Evolutionary conservation across 1,140 invertebrate genomes (phyloP).

Genomic region (Lordiphosa clarofinis): DNA sequence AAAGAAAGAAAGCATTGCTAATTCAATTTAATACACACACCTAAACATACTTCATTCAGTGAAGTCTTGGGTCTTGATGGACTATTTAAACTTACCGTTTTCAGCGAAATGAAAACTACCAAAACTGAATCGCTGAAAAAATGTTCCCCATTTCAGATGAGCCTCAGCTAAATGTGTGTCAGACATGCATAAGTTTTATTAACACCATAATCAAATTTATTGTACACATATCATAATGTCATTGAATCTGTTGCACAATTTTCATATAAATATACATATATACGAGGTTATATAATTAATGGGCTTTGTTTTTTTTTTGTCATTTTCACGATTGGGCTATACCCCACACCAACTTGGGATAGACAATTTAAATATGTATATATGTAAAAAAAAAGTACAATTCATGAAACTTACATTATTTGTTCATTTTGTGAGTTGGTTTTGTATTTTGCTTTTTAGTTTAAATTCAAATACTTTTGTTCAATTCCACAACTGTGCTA

Average conservation of each 20-base stretch:
- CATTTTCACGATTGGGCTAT: conserved; percentile 32
- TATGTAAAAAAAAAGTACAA: conserved; percentile 21
- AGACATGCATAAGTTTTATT: conserved; percentile 43
- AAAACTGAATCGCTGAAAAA: no score
- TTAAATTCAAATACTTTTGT: conserved; percentile 57
- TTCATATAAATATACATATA: no score
- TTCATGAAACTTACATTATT: conserved; percentile 22
- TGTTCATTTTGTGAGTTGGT: conserved; percentile 12
- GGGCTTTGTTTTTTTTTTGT: conserved; percentile 2
- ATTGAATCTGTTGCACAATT: no score
- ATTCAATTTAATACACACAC: no score
- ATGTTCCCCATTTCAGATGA: no score
- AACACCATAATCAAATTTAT: conserved; percentile 63
- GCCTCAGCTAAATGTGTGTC: no score
- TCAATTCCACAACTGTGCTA: conserved; percentile 76
- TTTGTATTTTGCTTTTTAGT: conserved; percentile 10
- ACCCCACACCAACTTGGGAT: conserved; percentile 24
- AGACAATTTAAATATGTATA: conserved; percentile 5
- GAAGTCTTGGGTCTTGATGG: no score
- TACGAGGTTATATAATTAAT: neutral
- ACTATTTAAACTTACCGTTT: no score
- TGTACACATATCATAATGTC: conserved; percentile 52
- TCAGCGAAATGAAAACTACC: no score
- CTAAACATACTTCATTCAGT: no score
- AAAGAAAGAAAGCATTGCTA: no score